Base-by-base conservation (phyloP, 1,140 invertebrate genomes). In the Penaeus vannamei region DNA sequence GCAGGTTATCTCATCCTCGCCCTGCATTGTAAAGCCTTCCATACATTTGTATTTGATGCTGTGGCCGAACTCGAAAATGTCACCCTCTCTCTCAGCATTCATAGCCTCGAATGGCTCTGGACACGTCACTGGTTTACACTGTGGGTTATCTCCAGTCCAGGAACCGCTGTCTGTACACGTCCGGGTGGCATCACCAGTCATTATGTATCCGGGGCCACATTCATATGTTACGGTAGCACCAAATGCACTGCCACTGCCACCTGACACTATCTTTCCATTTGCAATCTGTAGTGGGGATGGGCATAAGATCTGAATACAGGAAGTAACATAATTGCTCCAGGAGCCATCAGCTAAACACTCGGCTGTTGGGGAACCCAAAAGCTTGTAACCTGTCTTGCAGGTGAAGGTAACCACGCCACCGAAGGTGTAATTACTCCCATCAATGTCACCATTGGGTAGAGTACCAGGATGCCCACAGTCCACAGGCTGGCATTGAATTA, bases 111-210 rank as follows among this genome's bases (percentile, higher is more conserved):
- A 90, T 23, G 91, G 91, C 22, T 90, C 89, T n/a, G 87, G 86
- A 85, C 92, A 92, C 23, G 86, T 77, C 3, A 91, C 86, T 53
- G 91, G 92, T 22, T 91, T 86, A 86, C 92, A 92, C 36, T 82
- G 59, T 29, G 92, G 92, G n/a, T 81, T 20, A 1, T 60, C 84
- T 59, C 91, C 90, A 62, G 91, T 91, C 94, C 94, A 94, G 20
- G 92, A 91, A 22, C 93, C 94, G 90, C 93, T 92, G 14, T 92
- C 92, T 20, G 92, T 92, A 90, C 94, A 94, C 36, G 93, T 92
- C 36, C 93, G 91, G 23, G 92, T 93, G 32, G 91, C 82, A 26
- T 93, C 91, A 23, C 94, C 94, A 61, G 91, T 86, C 76, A 94
- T 91, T 19, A 92, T 92, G 90, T 94, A 94, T 4, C 93, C 94